Conservation (phyloP, 92 coral and sea anemone species). For the Zoanthus sansibaricus region DNA sequence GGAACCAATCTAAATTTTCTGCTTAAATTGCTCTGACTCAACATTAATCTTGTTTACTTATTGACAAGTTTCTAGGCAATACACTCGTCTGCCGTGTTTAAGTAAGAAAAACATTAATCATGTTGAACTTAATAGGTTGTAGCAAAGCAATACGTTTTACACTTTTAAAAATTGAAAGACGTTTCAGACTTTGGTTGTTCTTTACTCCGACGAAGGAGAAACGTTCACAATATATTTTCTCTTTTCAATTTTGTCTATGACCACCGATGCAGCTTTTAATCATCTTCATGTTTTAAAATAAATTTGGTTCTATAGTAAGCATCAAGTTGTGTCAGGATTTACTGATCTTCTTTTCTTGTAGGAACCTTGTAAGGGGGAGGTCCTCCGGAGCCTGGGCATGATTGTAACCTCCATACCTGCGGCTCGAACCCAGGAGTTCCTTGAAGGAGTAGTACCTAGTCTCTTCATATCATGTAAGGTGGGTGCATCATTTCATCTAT, state of each 20-base stretch:
- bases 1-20: too few relatives aligned
- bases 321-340: not conserved
- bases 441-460: slow-evolving; percentile 60
- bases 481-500: slow-evolving; percentile 2
- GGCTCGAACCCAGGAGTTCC: slow-evolving; percentile 73
- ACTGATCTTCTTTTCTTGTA: slow-evolving; percentile 6
- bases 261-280: too few relatives aligned
- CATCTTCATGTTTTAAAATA: not conserved
- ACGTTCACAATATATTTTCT: not conserved
- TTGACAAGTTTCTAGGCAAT: too few relatives aligned
- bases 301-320: not conserved
- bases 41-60: too few relatives aligned
- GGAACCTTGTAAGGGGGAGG: slow-evolving; percentile 69
- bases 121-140: too few relatives aligned
- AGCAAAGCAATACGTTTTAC: too few relatives aligned
- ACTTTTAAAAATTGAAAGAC: too few relatives aligned
- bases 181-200: too few relatives aligned
- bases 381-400: slow-evolving; percentile 67
- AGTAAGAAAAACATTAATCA: too few relatives aligned
- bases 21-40: too few relatives aligned
- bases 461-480: slow-evolving; percentile 49
- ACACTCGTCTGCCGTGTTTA: too few relatives aligned
- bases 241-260: too few relatives aligned
- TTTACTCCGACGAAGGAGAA: not conserved
- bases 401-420: slow-evolving; percentile 71